Conservation (phyloP, 2,888 invertebrate genomes). For the Pristionchus entomophagus region DNA sequence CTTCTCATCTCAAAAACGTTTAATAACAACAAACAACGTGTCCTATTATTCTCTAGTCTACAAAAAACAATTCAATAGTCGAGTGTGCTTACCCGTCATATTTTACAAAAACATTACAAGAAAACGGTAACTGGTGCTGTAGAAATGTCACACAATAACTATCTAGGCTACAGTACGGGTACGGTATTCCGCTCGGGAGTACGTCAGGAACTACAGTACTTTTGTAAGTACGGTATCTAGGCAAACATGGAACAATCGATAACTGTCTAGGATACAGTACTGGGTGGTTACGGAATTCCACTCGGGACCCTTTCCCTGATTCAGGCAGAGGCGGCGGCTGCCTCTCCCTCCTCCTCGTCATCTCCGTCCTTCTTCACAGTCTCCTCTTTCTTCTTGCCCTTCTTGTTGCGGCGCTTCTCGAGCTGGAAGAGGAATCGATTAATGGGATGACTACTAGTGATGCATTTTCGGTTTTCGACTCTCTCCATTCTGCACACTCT, state of each 20-base stretch:
- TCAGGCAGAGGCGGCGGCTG: neutral
- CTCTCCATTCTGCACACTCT: too few relatives aligned
- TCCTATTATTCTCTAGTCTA: neutral
- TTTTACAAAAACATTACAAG: conserved; percentile 1
- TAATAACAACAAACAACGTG: conserved; percentile 9
- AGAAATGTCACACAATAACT: neutral
- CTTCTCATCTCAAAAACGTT: neutral
- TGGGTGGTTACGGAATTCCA: conserved; percentile 1
- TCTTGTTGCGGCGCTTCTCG: conserved; percentile 67
- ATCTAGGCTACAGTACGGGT: neutral
- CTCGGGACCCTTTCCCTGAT: neutral
- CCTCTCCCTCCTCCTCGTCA: conserved; percentile 12
- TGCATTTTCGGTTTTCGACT: too few relatives aligned
- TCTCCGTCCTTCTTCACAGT: conserved; percentile 50
- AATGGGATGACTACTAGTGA: neutral
- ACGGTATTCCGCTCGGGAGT: too few relatives aligned
- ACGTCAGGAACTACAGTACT: too few relatives aligned
- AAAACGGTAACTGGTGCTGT: neutral
- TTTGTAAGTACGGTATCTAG: too few relatives aligned
- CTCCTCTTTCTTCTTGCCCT: conserved; percentile 67
- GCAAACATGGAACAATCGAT: conserved; percentile 24
- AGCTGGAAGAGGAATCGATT: conserved; percentile 56
- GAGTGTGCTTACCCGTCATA: conserved; percentile 2
- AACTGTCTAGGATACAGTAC: conserved; percentile 24
- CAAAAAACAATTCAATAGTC: neutral